Percentiles rank a stretch among this genome's conserved stretches.
Evolutionary conservation across 2,888 invertebrate genomes (phyloP).

Genomic region (Ophonus ardosiacus): DNA sequence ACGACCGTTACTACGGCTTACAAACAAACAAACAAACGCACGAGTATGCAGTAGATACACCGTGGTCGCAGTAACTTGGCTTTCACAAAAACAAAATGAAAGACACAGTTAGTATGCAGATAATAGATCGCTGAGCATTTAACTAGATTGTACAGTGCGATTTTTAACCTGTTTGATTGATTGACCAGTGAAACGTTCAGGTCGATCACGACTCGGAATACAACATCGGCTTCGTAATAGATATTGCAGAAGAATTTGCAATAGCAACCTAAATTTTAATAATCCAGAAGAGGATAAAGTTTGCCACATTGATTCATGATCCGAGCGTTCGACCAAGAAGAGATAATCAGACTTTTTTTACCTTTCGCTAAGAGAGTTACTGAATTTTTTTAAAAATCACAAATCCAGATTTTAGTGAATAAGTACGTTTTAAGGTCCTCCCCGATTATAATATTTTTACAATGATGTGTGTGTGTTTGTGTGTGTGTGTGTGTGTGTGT

Average conservation of each 20-base stretch:
- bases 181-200: constrained; percentile 58
- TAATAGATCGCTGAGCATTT: constrained; percentile 63
- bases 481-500: no score
- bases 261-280: background rate
- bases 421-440: no score
- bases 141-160: constrained; percentile 59
- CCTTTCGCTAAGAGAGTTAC: no score
- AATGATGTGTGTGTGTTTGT: no score
- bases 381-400: no score
- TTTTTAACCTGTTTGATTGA: constrained; percentile 62
- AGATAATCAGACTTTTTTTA: no score
- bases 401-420: no score
- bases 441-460: no score
- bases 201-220: constrained; percentile 50
- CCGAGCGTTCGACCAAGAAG: no score
- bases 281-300: background rate
- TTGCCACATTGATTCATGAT: no score
- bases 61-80: constrained; percentile 12
- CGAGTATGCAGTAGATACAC: constrained; percentile 1
- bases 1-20: constrained; percentile 37
- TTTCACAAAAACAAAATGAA: constrained; percentile 63
- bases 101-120: constrained; percentile 61
- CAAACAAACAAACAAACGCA: constrained; percentile 36
- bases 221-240: background rate
- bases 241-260: background rate